These are phyloP conservation scores for Onychomys arenicola DNA, from an alignment of 2,797 vertebrate species.

Conservation along the genomic window DNA sequence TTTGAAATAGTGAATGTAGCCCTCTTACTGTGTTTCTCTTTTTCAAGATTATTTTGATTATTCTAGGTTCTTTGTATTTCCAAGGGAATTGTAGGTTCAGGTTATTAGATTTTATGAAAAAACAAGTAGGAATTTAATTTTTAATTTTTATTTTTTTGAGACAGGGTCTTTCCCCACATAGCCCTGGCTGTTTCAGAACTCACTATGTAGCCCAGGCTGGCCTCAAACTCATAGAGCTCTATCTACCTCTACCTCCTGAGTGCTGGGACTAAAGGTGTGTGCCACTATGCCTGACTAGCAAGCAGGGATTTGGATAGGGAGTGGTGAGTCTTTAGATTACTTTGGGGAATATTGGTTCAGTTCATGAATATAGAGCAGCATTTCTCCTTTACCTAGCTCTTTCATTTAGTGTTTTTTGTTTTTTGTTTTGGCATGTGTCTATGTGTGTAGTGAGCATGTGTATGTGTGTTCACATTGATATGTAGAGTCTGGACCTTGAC, in stretches of 20 bases:
- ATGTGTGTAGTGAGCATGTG: background rate
- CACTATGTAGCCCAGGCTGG: background rate
- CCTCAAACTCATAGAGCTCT: background rate
- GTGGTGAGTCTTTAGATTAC: background rate
- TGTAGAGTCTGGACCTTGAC: background rate
- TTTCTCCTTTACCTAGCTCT: background rate
- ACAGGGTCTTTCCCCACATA: background rate
- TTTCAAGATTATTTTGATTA: constrained; percentile 20
- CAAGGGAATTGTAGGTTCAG: constrained; percentile 5
- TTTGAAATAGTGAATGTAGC: constrained; percentile 28
- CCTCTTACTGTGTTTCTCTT: background rate
- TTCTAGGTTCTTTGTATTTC: constrained; percentile 39
- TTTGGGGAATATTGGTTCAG: background rate
- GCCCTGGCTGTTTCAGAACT: background rate
- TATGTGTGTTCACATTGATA: background rate
- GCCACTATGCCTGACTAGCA: background rate
- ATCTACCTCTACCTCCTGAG: background rate
- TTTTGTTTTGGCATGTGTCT: background rate
- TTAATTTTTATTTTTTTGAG: background rate
- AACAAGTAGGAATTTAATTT: background rate
- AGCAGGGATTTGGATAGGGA: background rate
- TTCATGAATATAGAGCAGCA: background rate
- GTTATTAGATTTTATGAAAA: background rate
- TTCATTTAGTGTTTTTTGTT: constrained; percentile 8
- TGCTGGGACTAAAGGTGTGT: background rate